A percentile compares a stretch with the other conserved stretches of the same genome.
These are phyloP conservation scores for Morinoia aosen DNA, from an alignment of 2,888 invertebrate genomes.

Conservation along the genomic window DNA sequence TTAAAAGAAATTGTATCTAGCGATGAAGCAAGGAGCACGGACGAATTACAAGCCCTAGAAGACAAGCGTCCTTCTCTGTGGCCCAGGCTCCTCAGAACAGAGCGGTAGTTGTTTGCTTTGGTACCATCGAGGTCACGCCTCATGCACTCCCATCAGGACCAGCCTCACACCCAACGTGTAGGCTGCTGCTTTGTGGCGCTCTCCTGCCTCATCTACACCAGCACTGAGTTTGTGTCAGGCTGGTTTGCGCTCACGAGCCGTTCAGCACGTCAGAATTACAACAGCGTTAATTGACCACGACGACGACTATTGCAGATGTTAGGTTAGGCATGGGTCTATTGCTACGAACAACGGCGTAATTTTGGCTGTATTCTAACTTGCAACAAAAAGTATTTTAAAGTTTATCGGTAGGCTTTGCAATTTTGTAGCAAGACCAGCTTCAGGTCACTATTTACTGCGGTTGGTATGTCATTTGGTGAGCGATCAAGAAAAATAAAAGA, in stretches of 20 bases:
- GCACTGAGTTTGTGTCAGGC: neutral
- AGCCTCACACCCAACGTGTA: neutral
- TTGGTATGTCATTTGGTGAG: neutral
- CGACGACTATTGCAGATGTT: neutral
- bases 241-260: neutral
- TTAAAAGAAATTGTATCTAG: neutral
- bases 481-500: neutral
- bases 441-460: neutral
- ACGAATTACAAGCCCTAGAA: neutral
- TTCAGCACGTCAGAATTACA: neutral
- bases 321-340: neutral
- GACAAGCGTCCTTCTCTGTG: conserved; percentile 10
- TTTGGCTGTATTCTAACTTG: neutral
- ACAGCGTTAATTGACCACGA: neutral
- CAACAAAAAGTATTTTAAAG: neutral
- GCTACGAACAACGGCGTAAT: neutral
- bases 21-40: neutral
- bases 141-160: neutral
- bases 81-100: neutral
- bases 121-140: conserved; percentile 1
- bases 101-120: conserved; percentile 26
- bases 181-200: neutral
- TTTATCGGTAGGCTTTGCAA: neutral
- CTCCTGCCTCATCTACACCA: neutral
- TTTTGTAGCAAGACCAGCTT: neutral